phyloP scores from a whole-genome alignment of 2,888 invertebrate species.

The Serripes groenlandicus region DNA sequence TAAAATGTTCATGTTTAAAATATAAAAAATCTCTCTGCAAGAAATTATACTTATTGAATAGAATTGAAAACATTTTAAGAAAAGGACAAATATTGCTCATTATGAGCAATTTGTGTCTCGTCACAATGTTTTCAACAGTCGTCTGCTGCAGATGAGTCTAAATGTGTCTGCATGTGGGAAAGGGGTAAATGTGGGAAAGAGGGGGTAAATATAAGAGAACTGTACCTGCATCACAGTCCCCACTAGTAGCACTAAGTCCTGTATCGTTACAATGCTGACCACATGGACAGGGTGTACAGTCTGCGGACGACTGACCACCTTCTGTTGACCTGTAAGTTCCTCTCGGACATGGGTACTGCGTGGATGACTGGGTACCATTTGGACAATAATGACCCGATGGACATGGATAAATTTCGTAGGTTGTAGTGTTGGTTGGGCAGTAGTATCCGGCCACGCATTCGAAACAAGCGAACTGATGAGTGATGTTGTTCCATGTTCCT shows the following conservation, averaged over 20 bases:
- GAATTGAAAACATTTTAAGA: background rate
- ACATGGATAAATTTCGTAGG: slow-evolving; percentile 79
- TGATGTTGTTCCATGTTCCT: slow-evolving; percentile 84
- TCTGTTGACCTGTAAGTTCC: slow-evolving; percentile 77
- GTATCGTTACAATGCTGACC: slow-evolving; percentile 81
- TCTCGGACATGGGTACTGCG: slow-evolving; percentile 82
- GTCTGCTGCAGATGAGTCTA: background rate
- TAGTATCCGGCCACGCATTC: slow-evolving; percentile 82
- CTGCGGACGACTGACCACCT: slow-evolving; percentile 73
- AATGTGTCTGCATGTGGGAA: background rate
- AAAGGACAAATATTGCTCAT: background rate
- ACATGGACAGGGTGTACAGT: slow-evolving; percentile 83
- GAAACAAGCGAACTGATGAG: slow-evolving; percentile 80
- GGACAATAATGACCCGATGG: slow-evolving; percentile 83
- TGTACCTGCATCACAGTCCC: slow-evolving; percentile 82
- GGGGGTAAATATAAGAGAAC: too few relatives aligned
- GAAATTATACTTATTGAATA: too few relatives aligned
- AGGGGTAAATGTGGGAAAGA: too few relatives aligned
- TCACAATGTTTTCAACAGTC: background rate
- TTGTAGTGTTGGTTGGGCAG: slow-evolving; percentile 83
- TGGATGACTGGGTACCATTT: slow-evolving; percentile 74
- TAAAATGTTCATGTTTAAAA: too few relatives aligned
- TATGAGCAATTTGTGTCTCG: background rate
- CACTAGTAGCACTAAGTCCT: slow-evolving; percentile 78
- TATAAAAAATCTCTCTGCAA: too few relatives aligned